A percentile compares a stretch with the other conserved stretches of the same genome.
Conservation (phyloP, 2,797 vertebrate species). For the Morus bassanus region DNA sequence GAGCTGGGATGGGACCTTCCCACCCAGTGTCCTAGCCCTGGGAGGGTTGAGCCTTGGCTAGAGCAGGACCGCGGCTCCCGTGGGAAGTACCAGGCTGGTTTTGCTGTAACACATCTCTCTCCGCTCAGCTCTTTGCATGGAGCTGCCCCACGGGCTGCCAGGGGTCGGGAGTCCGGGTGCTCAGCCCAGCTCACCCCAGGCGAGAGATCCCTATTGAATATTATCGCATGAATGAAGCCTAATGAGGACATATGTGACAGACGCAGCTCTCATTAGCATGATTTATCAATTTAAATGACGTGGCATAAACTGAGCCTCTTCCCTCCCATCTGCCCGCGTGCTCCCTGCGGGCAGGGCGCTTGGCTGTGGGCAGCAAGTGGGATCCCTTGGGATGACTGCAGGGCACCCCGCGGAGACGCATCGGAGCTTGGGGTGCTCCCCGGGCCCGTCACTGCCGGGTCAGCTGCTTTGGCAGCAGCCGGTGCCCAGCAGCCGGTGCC, state of each 20-base stretch:
- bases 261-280: not conserved
- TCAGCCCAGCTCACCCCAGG: not conserved
- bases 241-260: not conserved
- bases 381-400: not conserved
- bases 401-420: accelerated
- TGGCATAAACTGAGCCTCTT: not conserved
- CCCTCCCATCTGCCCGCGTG: accelerated
- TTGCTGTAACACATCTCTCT: not conserved
- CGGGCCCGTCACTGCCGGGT: accelerated
- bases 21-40: accelerated
- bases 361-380: not conserved
- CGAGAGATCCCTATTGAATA: not conserved
- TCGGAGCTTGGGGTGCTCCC: not conserved
- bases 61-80: accelerated
- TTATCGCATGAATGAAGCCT: not conserved
- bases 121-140: not conserved
- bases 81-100: not conserved
- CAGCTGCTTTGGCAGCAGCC: not conserved
- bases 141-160: not conserved
- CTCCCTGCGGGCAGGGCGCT: not conserved
- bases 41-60: not conserved
- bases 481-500: not conserved
- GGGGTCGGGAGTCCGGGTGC: not conserved
- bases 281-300: not conserved
- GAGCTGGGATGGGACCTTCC: not conserved